Evolutionary conservation across 2,888 invertebrate genomes (phyloP).

Genomic region (Opisthograptis luteolata): DNA sequence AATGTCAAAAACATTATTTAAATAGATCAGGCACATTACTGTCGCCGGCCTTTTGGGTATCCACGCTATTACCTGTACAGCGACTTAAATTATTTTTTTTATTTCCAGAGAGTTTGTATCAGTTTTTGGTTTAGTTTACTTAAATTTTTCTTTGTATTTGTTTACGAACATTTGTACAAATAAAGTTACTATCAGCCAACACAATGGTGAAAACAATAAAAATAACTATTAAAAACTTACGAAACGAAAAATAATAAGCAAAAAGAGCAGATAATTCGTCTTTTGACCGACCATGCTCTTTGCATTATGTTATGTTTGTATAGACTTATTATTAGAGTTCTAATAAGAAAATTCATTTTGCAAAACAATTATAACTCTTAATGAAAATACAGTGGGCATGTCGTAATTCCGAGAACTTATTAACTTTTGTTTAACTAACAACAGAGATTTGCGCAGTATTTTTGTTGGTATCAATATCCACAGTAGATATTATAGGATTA

Average conservation of each 20-base stretch:
- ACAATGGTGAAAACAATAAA: neutral
- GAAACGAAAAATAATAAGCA: constrained; percentile 26
- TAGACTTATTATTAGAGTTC: constrained; percentile 23
- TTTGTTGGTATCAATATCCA: neutral
- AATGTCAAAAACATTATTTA: neutral
- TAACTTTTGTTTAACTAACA: constrained; percentile 18
- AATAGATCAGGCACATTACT: no score
- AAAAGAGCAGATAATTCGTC: constrained; percentile 30
- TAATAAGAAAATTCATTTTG: constrained; percentile 33
- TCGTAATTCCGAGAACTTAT: constrained; percentile 50
- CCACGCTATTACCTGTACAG: no score
- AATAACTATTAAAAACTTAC: constrained; percentile 35
- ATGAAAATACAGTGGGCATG: constrained; percentile 60
- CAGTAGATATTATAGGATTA: no score
- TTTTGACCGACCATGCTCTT: constrained; percentile 34
- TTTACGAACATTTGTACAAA: no score
- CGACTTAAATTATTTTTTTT: no score
- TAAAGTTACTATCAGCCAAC: no score
- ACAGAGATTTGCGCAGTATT: neutral
- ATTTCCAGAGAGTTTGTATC: no score
- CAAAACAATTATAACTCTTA: constrained; percentile 51
- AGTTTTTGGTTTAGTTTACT: no score
- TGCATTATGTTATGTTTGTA: constrained; percentile 1
- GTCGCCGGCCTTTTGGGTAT: no score
- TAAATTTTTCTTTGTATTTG: no score